phyloP scores from a whole-genome alignment of 2,888 invertebrate genomes.

The Blastobasis lacticolella region DNA sequence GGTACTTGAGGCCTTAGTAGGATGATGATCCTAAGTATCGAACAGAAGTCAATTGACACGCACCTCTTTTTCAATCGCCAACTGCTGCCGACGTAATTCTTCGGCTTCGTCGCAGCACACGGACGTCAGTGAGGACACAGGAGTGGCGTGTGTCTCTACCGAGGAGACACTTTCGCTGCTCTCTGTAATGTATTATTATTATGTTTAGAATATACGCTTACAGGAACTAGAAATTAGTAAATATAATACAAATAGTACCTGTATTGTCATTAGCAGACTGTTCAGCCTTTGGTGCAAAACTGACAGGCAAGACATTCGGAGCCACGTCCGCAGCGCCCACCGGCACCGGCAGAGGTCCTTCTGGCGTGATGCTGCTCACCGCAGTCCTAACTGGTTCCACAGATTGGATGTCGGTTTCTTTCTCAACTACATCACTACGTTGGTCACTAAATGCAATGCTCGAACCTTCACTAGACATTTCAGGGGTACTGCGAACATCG shows the following conservation, averaged over 20 bases:
- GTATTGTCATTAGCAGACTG: neutral
- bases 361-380: constrained; percentile 16
- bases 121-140: constrained; percentile 21
- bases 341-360: constrained; percentile 51
- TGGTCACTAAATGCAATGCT: neutral
- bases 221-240: constrained; percentile 4
- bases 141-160: constrained; percentile 26
- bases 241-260: neutral
- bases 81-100: constrained; percentile 53
- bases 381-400: neutral
- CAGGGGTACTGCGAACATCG: constrained; percentile 8
- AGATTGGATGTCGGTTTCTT: neutral
- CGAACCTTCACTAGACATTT: constrained; percentile 8
- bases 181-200: neutral
- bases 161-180: constrained; percentile 16
- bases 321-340: constrained; percentile 32
- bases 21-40: no score
- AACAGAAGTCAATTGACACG: neutral
- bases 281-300: neutral
- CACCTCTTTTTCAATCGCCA: constrained; percentile 65
- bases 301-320: neutral
- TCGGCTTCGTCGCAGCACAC: constrained; percentile 38
- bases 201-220: neutral
- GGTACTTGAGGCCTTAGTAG: no score
- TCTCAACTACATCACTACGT: neutral